Evolutionary conservation across 1,140 invertebrate genomes (phyloP).

Genomic region (Hirudo medicinalis): DNA sequence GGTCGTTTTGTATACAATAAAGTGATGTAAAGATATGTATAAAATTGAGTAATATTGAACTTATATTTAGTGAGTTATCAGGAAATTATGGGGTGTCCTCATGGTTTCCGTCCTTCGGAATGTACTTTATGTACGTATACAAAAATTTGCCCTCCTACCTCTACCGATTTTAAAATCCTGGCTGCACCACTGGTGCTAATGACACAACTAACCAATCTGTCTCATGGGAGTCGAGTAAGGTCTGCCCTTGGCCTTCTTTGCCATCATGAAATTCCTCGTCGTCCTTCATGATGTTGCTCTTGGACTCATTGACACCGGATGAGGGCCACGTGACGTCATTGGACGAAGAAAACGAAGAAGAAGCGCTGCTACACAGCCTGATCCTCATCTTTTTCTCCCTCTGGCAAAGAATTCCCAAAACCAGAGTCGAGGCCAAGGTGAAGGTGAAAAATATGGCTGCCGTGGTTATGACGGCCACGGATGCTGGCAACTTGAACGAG

Average conservation of each 20-base stretch:
- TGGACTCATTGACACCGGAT: background rate
- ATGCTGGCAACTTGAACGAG: background rate
- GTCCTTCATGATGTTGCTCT: background rate
- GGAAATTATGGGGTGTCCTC: too few species aligned
- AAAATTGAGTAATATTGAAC: too few species aligned
- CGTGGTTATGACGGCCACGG: background rate
- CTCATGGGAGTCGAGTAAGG: background rate
- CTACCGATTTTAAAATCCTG: too few species aligned
- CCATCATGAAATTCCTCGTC: background rate
- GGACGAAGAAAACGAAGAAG: background rate
- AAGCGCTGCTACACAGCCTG: background rate
- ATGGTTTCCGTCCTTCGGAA: too few species aligned
- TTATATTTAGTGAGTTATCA: too few species aligned
- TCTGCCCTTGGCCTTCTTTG: background rate
- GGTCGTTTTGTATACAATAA: too few species aligned
- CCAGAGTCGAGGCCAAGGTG: background rate
- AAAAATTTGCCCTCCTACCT: too few species aligned
- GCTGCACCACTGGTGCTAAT: background rate
- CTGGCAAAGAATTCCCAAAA: conserved; percentile 4
- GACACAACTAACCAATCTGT: background rate
- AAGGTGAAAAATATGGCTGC: conserved; percentile 1
- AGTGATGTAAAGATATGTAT: too few species aligned
- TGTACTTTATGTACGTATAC: too few species aligned
- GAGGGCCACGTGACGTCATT: background rate
- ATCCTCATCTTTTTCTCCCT: background rate